Conservation (phyloP, 2,113 vertebrate genomes). For the Hiodon tergisus region DNA sequence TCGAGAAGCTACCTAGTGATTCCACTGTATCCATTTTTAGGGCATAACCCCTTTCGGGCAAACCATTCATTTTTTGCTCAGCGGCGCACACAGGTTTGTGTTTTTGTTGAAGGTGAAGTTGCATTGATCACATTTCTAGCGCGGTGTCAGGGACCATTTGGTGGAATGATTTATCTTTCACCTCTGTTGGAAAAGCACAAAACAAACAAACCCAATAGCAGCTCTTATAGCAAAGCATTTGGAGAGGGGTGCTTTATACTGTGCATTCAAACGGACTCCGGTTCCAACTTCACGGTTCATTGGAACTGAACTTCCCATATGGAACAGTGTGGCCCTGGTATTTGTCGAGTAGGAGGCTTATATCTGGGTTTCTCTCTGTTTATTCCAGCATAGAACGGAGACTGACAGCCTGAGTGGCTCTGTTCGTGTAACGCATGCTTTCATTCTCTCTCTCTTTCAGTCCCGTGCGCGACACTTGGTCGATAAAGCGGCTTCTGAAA, state of each 20-base stretch:
- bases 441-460: conserved; percentile 2
- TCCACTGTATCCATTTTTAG: background rate
- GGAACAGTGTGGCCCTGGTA: background rate
- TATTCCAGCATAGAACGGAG: too few relatives aligned
- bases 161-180: conserved; percentile 28
- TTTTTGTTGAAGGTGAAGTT: conserved; percentile 10
- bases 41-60: too few relatives aligned
- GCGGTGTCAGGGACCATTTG: conserved; percentile 28
- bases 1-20: background rate
- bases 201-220: conserved; percentile 31
- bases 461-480: background rate
- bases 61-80: too few relatives aligned
- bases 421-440: too few relatives aligned
- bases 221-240: conserved; percentile 1
- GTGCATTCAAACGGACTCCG: background rate
- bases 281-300: background rate
- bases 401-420: too few relatives aligned
- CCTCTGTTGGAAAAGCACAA: conserved; percentile 22
- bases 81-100: too few relatives aligned
- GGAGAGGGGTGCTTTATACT: background rate
- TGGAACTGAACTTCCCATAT: background rate
- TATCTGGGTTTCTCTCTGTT: background rate
- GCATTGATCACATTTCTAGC: conserved; percentile 28
- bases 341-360: background rate
- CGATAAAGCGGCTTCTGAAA: background rate